These are phyloP conservation scores for Rhagium mordax DNA, from an alignment of 2,888 invertebrate species.

Conservation along the genomic window DNA sequence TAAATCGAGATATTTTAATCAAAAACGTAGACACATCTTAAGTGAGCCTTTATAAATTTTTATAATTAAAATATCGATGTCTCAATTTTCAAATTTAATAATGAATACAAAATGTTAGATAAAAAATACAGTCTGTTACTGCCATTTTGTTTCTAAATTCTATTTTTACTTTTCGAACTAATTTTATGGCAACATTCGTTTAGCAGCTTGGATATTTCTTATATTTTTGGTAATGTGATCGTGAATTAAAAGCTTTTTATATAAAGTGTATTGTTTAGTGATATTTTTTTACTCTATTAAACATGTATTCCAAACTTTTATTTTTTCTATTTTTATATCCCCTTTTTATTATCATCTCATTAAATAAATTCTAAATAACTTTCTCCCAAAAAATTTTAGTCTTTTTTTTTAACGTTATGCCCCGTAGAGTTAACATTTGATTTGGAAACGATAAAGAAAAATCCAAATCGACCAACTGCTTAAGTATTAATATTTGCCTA, in stretches of 20 bases:
- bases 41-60: constrained; percentile 56
- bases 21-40: constrained; percentile 53
- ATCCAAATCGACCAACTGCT: too few species aligned
- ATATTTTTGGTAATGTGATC: constrained; percentile 68
- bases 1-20: constrained; percentile 52
- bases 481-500: too few species aligned
- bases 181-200: constrained; percentile 58
- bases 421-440: too few species aligned
- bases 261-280: constrained; percentile 69
- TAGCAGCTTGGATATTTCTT: constrained; percentile 59
- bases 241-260: constrained; percentile 69
- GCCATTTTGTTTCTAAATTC: constrained; percentile 54
- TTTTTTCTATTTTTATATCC: constrained; percentile 28
- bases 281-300: constrained; percentile 71
- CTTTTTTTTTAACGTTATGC: background rate
- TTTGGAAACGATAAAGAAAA: too few species aligned
- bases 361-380: background rate
- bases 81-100: constrained; percentile 61
- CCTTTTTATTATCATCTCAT: background rate
- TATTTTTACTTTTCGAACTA: constrained; percentile 52
- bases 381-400: background rate
- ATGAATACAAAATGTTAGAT: constrained; percentile 58
- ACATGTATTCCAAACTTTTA: constrained; percentile 65
- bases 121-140: constrained; percentile 55
- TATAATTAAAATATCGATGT: constrained; percentile 64